A percentile compares a stretch with the other conserved stretches of the same genome.
These are phyloP conservation scores for Loripinus fragilis DNA, from an alignment of 2,888 invertebrate genomes.

Conservation along the genomic window DNA sequence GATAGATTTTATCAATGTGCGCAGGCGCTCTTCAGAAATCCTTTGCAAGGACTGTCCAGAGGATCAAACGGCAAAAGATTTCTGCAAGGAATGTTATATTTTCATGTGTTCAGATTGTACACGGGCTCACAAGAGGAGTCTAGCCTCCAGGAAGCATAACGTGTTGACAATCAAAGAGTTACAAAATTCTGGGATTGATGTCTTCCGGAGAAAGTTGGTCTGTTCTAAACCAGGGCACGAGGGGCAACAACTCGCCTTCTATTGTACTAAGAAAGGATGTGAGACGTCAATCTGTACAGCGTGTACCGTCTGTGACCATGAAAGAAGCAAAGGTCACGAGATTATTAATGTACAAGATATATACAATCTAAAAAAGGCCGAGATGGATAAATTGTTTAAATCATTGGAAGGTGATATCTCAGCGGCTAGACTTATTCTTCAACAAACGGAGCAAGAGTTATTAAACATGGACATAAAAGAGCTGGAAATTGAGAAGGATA, in stretches of 20 bases:
- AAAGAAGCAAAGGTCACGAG: conserved; percentile 58
- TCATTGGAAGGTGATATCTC: conserved; percentile 55
- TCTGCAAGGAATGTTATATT: conserved; percentile 67
- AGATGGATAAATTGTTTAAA: conserved; percentile 54
- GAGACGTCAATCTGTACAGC: conserved; percentile 62
- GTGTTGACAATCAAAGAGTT: conserved; percentile 59
- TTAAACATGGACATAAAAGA: conserved; percentile 65
- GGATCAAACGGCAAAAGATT: conserved; percentile 60
- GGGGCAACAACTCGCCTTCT: conserved; percentile 62
- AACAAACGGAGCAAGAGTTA: conserved; percentile 64
- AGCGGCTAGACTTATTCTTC: conserved; percentile 53
- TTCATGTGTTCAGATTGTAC: conserved; percentile 67
- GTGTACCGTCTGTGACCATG: conserved; percentile 66
- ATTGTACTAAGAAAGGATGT: conserved; percentile 63
- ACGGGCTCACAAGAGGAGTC: conserved; percentile 59
- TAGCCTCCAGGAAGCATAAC: conserved; percentile 60
- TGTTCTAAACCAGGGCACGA: conserved; percentile 63
- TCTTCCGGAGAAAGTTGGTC: conserved; percentile 58
- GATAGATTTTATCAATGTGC: conserved; percentile 63
- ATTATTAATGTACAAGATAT: conserved; percentile 63
- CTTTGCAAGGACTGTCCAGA: conserved; percentile 68
- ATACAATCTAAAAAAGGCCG: conserved; percentile 53
- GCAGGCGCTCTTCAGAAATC: conserved; percentile 61
- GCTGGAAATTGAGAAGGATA: conserved; percentile 65
- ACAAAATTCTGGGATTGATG: conserved; percentile 60